Conservation (phyloP, 1,140 invertebrate genomes). For the Geopemphigus sp. region DNA sequence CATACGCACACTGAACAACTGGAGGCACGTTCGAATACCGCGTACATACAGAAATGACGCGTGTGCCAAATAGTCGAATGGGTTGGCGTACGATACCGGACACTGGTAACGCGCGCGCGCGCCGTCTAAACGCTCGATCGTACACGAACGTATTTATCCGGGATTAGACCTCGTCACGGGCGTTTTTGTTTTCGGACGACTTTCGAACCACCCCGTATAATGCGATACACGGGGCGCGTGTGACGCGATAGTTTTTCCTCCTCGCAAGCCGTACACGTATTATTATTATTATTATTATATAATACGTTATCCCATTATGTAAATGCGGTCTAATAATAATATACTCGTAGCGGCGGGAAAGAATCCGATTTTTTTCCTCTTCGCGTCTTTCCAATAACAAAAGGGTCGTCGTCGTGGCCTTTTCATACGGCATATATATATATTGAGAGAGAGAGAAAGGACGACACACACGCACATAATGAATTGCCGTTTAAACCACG, state of each 20-base stretch:
- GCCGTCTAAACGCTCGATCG: too few species aligned
- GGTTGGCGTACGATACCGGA: too few species aligned
- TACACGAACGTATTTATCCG: too few species aligned
- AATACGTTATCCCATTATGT: slow-evolving; percentile 48
- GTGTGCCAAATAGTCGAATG: too few species aligned
- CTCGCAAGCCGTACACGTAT: slow-evolving; percentile 30
- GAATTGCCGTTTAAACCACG: slow-evolving; percentile 43
- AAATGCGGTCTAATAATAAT: slow-evolving; percentile 34
- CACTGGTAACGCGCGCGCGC: too few species aligned
- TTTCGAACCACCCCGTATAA: too few species aligned
- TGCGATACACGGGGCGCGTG: background rate
- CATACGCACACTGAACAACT: too few species aligned
- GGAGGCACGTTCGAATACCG: too few species aligned
- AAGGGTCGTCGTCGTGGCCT: slow-evolving; percentile 17
- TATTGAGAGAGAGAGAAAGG: background rate
- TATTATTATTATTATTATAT: slow-evolving; percentile 39
- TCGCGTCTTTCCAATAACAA: slow-evolving; percentile 40
- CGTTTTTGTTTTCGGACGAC: too few species aligned
- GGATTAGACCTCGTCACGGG: too few species aligned
- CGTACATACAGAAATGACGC: too few species aligned
- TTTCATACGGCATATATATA: background rate
- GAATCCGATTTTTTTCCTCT: slow-evolving; percentile 18
- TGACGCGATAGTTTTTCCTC: slow-evolving; percentile 13
- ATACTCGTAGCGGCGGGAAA: background rate
- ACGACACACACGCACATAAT: background rate